Conservation (phyloP, 92 coral and sea anemone genomes). For the Bergia sp. region DNA sequence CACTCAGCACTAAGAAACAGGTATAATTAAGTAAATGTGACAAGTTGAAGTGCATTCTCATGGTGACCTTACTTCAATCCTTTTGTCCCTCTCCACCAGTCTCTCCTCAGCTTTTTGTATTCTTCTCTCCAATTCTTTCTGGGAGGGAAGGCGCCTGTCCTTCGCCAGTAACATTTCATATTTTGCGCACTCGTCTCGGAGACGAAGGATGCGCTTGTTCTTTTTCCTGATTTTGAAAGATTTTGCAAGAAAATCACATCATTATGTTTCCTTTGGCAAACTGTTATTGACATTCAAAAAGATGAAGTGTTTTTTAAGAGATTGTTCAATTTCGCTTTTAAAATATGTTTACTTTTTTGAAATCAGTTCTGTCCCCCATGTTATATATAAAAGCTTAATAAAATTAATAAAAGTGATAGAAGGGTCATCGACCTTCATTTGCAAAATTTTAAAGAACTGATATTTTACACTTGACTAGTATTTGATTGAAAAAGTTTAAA, state of each 20-base stretch:
- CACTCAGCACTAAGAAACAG: background rate
- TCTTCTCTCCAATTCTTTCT: conserved; percentile 55
- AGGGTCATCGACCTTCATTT: too few relatives aligned
- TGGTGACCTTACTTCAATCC: conserved; percentile 38
- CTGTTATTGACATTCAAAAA: too few relatives aligned
- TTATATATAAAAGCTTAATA: too few relatives aligned
- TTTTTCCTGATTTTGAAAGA: conserved; percentile 43
- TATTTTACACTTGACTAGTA: too few relatives aligned
- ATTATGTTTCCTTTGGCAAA: background rate
- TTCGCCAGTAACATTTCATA: conserved; percentile 44
- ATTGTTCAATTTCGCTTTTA: too few relatives aligned
- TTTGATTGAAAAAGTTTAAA: too few relatives aligned
- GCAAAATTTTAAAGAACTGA: too few relatives aligned
- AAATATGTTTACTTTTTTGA: too few relatives aligned
- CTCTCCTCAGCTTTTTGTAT: conserved; percentile 52
- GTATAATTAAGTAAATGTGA: too few relatives aligned
- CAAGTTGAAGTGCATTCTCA: background rate
- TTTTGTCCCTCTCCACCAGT: conserved; percentile 53
- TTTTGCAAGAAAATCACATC: background rate
- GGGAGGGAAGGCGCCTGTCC: conserved; percentile 52
- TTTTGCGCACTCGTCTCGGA: conserved; percentile 57
- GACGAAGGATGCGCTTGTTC: conserved; percentile 50
- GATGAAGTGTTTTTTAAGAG: background rate
- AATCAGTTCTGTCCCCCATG: too few relatives aligned
- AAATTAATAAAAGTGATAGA: too few relatives aligned